Evolutionary conservation across 2,888 invertebrate species (phyloP), one percentile per base, ranked within the genome.

Genomic region (Anagyrus pseudococci): DNA sequence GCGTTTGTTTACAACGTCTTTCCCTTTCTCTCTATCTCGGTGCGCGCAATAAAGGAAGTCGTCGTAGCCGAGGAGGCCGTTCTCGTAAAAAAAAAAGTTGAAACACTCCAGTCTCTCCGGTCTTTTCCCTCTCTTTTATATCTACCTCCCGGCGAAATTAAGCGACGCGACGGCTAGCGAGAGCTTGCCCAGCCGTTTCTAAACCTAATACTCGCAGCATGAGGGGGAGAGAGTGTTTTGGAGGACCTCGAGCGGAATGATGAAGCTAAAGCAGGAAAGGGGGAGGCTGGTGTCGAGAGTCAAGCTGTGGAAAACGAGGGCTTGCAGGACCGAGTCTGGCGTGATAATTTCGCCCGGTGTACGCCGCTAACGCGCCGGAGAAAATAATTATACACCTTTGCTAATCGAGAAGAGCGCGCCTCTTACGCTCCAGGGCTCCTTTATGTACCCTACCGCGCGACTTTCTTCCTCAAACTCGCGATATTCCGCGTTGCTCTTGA

Each of bases 361-460:
- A n/a, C n/a, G n/a, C n/a, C 23, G 23, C n/a, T 44, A 19, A 19
- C 40, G 7, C 10, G 17, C 40, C 52, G 52, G 19, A 41, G 50
- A 58, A 62, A 62, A 62, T 58, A 62, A 62, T 62, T 62, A 62
- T 52, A 25, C 25, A 3, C 22, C 44, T 25, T 43, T 25, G 61
- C 60, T 54, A 55, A 61, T 49, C 56, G 56, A 25, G 40, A 29
- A 29, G 4, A 4, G 29, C 40, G 4, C 8, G 40, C 17, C 6
- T 20, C 44, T 4, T 20, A 29, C 49, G 20, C 17, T 29, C 43
- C 22, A 23, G 1, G 2, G 0, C 44, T 47, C 33, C 10, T 7
- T 29, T 29, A 29, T 29, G 10, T 10, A 29, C 29, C 29, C n/a
- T n/a, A n/a, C n/a, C 10, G 10, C 29, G 29, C 29, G 29, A 7